Evolutionary conservation across 2,797 vertebrate genomes (phyloP), one percentile per base, ranked within the genome.

Genomic region (Setipinna tenuifilis): DNA sequence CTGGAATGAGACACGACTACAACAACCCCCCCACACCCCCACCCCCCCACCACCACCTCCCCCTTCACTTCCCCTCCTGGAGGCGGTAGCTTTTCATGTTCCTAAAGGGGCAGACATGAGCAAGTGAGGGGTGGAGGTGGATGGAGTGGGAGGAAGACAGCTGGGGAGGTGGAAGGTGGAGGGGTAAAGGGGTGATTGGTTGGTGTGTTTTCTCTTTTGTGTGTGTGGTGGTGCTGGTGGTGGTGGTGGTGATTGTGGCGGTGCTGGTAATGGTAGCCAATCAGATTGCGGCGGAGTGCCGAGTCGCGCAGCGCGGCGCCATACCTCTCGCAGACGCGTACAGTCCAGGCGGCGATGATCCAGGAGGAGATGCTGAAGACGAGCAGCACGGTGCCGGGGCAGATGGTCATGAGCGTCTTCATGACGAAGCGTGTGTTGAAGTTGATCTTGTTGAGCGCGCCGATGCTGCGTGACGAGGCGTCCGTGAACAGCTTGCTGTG

Each of bases 361-460:
- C 98, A 99, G 89, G 97, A 98, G 84, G 97, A 98, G 93, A 98
- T 97, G 94, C 97, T 98, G 96, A 98, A 99, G 87, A 98, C 97
- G 0, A 98, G 94, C 87, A 98, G 95, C 89, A 97, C 97, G 0
- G 97, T 99, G 91, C 97, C 98, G 0, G 97, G 98, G 92, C 98
- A 98, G 93, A 98, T 97, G 94, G 97, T 98, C 98, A 98, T 98
- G 92, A 98, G 97, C 0, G 97, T 98, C 94, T 98, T 99, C 97
- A 98, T 98, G 93, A 98, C 97, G 46, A 98, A 99, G 92, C 98
- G 97, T 0, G 98, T 98, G 95, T 99, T 98, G 96, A 99, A 98
- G 94, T 97, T 98, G 92, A 99, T 97, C 92, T 97, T 98, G 96
- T 98, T 98, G 92, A 99, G 97, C 17, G 97, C 98, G 0, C 98